Evolutionary conservation across 2,797 vertebrate species (phyloP), one percentile per base, ranked within the genome.

Genomic region (Eurystomus glaucurus): DNA sequence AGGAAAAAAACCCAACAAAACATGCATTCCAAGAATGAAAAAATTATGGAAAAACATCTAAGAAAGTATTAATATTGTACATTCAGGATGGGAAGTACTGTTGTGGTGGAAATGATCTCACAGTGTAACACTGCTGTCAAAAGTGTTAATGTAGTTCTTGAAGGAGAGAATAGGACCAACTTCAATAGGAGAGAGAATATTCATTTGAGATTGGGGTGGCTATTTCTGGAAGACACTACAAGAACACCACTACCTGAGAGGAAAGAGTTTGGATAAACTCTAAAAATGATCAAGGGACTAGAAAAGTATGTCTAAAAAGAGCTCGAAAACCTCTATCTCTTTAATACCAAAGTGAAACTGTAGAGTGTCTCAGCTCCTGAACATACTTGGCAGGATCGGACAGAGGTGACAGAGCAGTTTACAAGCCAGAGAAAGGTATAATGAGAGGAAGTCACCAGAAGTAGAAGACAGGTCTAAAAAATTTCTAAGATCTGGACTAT

Each of bases 21-120:
- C 57, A 18, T 3, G 1, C 3, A 14, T 51, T 48, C 11, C 23
- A 17, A 71, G 50, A 94, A 71, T 5, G 11, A 54, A 55, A 64
- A 29, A 29, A 46, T 0, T 0, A 35, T 5, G 20, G 61, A 13
- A 4, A 71, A 48, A 35, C 18, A 70, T 22, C 19, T 26, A 68
- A 55, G n/a, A n/a, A 55, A 25, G 16, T 17, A 43, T 0, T 2
- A 31, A 3, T 11, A 31, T 14, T 31, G 15, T 50, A 29, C 6
- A 21, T 26, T 74, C 13, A 19, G 33, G 25, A 7, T 85, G 58
- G n/a, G 37, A 81, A 61, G 41, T 26, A 15, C 20, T 41, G 11
- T 9, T 50, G 35, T 25, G 10, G 13, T 57, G 41, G 62, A 48
- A 82, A 43, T 0, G 6, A 46, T 62, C 39, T 79, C 12, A 0